Percentiles rank a stretch among this genome's conserved stretches.
phyloP scores from a whole-genome alignment of 2,888 invertebrate genomes.

The Macrosiphum euphorbiae region DNA sequence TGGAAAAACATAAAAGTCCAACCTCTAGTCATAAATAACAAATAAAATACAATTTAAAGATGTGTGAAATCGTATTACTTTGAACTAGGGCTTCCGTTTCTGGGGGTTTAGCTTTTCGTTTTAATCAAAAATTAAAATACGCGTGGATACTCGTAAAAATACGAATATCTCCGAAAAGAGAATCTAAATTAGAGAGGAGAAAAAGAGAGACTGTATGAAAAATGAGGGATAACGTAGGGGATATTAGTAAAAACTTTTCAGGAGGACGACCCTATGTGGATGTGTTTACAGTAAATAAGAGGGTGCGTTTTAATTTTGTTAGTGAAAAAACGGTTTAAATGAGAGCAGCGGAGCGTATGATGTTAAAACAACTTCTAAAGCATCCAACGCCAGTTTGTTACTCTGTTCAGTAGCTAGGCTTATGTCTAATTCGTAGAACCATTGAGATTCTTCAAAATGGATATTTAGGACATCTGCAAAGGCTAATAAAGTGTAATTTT shows the following conservation, averaged over 20 bases:
- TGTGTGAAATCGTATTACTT: conserved; percentile 7
- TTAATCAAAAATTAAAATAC: conserved; percentile 46
- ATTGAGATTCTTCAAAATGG: conserved; percentile 1
- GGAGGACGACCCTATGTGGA: conserved; percentile 21
- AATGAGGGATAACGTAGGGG: neutral
- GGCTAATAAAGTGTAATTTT: neutral
- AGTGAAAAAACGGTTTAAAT: neutral
- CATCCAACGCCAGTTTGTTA: neutral
- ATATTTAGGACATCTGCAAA: neutral
- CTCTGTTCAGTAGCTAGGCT: neutral
- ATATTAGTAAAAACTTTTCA: conserved; percentile 21
- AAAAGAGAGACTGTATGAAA: neutral
- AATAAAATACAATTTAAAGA: neutral
- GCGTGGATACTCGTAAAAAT: neutral
- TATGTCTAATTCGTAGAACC: neutral
- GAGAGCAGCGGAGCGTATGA: conserved; percentile 10
- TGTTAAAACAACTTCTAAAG: conserved; percentile 3
- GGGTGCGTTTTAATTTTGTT: conserved; percentile 60
- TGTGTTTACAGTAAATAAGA: conserved; percentile 15
- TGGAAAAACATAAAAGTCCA: neutral
- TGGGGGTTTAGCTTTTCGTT: neutral
- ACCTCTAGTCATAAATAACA: neutral
- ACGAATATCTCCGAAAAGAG: conserved; percentile 4
- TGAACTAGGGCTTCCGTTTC: neutral
- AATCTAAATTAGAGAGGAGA: neutral